Percentiles rank a stretch among this genome's conserved stretches.
These are phyloP conservation scores for Drosophila ambigua DNA, from an alignment of 1,140 invertebrate genomes.

Conservation along the genomic window DNA sequence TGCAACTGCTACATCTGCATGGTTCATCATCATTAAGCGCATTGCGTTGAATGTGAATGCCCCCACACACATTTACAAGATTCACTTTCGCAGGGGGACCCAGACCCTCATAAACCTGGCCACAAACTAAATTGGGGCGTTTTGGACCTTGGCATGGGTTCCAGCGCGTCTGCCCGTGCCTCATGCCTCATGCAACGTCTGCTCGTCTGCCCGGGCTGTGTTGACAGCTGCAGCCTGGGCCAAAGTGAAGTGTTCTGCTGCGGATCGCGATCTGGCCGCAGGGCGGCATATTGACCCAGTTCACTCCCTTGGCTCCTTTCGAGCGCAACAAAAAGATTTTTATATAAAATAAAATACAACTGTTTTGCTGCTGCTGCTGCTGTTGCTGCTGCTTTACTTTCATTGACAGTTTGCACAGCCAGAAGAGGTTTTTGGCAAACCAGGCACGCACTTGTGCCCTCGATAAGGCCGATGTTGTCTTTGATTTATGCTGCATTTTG, in stretches of 20 bases:
- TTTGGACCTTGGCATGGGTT: slow-evolving; percentile 23
- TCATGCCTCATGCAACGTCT: slow-evolving; percentile 26
- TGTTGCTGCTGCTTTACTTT: slow-evolving; percentile 67
- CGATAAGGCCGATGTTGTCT: slow-evolving; percentile 61
- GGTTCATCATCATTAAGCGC: slow-evolving; percentile 76
- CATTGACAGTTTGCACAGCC: slow-evolving; percentile 66
- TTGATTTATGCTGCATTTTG: slow-evolving; percentile 68
- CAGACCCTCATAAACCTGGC: slow-evolving; percentile 46
- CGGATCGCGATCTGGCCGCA: slow-evolving; percentile 39
- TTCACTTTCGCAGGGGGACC: slow-evolving; percentile 70
- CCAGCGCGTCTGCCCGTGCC: slow-evolving; percentile 44
- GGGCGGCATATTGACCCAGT: slow-evolving; percentile 75
- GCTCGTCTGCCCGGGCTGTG: slow-evolving; percentile 21
- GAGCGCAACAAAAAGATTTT: slow-evolving; percentile 15
- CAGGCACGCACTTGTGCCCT: slow-evolving; percentile 78
- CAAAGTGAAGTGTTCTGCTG: slow-evolving; percentile 48
- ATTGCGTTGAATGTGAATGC: slow-evolving; percentile 55
- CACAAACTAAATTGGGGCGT: slow-evolving; percentile 64
- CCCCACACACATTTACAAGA: slow-evolving; percentile 57
- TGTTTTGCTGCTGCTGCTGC: slow-evolving; percentile 52
- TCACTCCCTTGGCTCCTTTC: slow-evolving; percentile 54
- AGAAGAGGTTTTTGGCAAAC: slow-evolving; percentile 50
- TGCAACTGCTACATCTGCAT: slow-evolving; percentile 45
- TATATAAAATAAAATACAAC: slow-evolving; percentile 34
- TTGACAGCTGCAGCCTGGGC: slow-evolving; percentile 21